Evolutionary conservation across 37 sponge, comb jelly and placozoan species (phyloP), one percentile per base, ranked within the genome.

Genomic region (Diacarnus erythraeanus): DNA sequence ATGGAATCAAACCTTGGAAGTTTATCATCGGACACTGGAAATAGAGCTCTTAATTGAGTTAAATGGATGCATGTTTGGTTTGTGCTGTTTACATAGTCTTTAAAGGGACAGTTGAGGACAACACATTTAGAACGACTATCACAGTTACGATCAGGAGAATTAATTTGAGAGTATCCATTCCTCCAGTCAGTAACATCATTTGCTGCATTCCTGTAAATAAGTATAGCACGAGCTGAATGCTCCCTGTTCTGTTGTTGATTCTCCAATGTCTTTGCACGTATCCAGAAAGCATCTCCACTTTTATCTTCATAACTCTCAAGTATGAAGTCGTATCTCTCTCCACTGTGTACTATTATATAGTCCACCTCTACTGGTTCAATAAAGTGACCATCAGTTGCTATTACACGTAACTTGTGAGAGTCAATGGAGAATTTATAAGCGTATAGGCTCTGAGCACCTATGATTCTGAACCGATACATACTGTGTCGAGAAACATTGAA

Each of bases 311-410:
- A 8, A 87, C 51, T 80, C 8, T 76, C 56, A 0, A 95, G 27
- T 3, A 92, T 27, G 1, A 95, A 67, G 57, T 95, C 96, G 61
- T 90, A 96, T 12, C 96, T 57, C 57, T 96, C 96, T 43, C 93
- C 96, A 0, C 84, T 69, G 34, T 89, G 79, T 3, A 96, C 66
- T 17, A 87, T 87, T 57, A 96, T 54, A 57, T 83, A 94, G 39
- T 87, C 83, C 2, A 86, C 92, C 33, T 51, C 57, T n/a, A 79
- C 64, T 57, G 85, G 81, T 40, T 83, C 54, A 38, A 92, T 72
- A 12, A 77, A 61, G 67, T 76, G 22, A 3, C 88, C 96, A 80
- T 96, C 96, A 33, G 88, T 79, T 12, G 93, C 90, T 29, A 91
- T 68, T n/a, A 96, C 85, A 27, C 64, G 68, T 0, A 96, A 74